phyloP scores from a whole-genome alignment of 2,113 vertebrate genomes.

The Thryonomys swinderianus region DNA sequence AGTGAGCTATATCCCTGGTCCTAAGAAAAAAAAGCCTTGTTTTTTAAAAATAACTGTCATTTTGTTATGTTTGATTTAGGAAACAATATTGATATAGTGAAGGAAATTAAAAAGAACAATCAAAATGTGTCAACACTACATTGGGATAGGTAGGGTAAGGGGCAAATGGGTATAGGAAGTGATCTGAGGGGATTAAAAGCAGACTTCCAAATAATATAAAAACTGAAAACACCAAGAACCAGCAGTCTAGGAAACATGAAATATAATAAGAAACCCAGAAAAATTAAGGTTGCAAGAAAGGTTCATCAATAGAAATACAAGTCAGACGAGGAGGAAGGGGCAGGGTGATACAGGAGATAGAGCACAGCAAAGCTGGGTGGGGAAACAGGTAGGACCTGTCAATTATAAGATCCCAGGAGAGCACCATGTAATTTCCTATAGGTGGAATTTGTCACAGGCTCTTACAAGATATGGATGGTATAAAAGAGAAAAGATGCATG shows the following conservation, averaged over 20 bases:
- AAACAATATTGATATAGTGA: background rate
- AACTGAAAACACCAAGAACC: background rate
- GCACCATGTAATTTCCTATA: background rate
- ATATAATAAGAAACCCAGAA: background rate
- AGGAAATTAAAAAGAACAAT: background rate
- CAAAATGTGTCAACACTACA: background rate
- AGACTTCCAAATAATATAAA: background rate
- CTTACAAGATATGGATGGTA: background rate
- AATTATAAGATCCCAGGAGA: background rate
- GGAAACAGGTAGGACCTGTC: background rate
- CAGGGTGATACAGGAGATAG: background rate
- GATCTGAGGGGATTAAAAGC: background rate
- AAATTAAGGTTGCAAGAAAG: background rate
- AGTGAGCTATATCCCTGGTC: no score
- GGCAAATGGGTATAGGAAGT: background rate
- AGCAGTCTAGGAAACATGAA: background rate
- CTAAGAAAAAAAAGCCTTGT: background rate
- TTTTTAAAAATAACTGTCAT: background rate
- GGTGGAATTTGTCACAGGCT: background rate
- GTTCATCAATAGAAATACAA: background rate
- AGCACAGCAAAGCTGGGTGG: background rate
- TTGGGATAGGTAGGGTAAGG: no score
- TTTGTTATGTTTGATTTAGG: background rate
- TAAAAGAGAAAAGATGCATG: background rate
- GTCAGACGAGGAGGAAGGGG: no score